These are phyloP conservation scores for Rhingia rostrata DNA, from an alignment of 2,888 invertebrate species.

Conservation along the genomic window DNA sequence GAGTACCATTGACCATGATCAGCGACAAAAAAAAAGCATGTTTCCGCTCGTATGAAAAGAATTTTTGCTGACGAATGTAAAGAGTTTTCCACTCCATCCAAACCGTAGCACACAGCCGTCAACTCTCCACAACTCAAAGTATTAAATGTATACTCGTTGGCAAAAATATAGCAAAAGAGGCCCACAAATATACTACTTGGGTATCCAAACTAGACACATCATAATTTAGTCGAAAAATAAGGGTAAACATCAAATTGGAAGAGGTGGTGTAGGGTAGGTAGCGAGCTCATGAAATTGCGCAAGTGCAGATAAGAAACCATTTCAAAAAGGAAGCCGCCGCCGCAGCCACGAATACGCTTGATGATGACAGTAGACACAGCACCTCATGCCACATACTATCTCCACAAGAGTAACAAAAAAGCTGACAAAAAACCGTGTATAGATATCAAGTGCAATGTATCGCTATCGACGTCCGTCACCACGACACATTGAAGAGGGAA, in stretches of 20 bases:
- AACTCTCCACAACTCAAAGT: not conserved
- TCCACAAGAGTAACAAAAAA: not conserved
- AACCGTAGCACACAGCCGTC: not conserved
- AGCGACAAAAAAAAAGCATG: conserved; percentile 36
- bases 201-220: no score
- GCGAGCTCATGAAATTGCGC: conserved; percentile 26
- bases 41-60: conserved; percentile 12
- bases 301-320: conserved; percentile 41
- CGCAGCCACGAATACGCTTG: conserved; percentile 45
- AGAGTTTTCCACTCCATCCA: not conserved
- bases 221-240: not conserved
- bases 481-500: not conserved
- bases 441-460: not conserved
- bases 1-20: conserved; percentile 54
- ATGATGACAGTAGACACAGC: conserved; percentile 12
- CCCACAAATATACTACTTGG: no score
- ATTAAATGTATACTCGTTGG: conserved; percentile 3
- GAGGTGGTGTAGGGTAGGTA: not conserved
- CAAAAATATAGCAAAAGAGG: conserved; percentile 3
- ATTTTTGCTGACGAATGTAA: conserved; percentile 4
- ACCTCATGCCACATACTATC: not conserved
- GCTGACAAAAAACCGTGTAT: not conserved
- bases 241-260: conserved; percentile 4
- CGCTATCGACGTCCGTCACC: not conserved
- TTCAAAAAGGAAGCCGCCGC: conserved; percentile 25